These are phyloP conservation scores for Sycobia sp. DNA, from an alignment of 1,140 invertebrate genomes.

Conservation along the genomic window DNA sequence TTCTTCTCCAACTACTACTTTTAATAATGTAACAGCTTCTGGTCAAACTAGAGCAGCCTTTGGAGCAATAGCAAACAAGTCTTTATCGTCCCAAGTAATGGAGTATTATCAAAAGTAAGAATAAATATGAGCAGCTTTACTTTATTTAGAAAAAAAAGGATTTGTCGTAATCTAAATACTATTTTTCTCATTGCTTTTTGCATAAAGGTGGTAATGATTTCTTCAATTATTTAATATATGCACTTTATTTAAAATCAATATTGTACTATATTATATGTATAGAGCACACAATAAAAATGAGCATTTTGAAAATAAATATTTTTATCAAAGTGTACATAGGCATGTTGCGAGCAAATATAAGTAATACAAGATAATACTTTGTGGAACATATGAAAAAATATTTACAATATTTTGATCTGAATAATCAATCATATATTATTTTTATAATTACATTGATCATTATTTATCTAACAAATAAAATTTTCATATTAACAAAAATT, in stretches of 20 bases:
- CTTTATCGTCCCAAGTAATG: conserved; percentile 54
- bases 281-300: no score
- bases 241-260: neutral
- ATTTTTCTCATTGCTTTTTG: neutral
- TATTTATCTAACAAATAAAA: no score
- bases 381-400: no score
- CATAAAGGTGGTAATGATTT: neutral
- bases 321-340: no score
- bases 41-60: conserved; percentile 9
- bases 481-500: no score
- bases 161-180: neutral
- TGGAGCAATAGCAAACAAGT: conserved; percentile 36
- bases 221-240: neutral
- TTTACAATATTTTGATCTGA: no score
- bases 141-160: neutral
- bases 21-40: conserved; percentile 15
- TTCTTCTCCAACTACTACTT: conserved; percentile 20
- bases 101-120: conserved; percentile 48
- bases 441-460: no score
- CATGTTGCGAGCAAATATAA: no score
- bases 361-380: no score
- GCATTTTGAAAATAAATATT: no score
- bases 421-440: no score
- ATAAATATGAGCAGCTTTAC: neutral
- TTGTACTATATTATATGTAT: neutral